Evolutionary conservation across 2,888 invertebrate species (phyloP).

Genomic region (Periphyllus acericola): DNA sequence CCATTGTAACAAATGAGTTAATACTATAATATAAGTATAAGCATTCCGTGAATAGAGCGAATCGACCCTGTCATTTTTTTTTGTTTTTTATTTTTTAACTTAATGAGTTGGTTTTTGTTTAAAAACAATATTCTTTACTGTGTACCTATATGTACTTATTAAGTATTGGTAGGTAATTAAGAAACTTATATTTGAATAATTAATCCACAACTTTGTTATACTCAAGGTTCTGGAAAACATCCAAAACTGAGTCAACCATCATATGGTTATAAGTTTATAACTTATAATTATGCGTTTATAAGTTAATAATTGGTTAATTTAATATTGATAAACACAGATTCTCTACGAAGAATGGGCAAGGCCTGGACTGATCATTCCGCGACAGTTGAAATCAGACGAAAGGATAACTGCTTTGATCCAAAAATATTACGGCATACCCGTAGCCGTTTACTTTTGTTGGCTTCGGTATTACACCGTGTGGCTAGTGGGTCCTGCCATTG

Average conservation of each 20-base stretch:
- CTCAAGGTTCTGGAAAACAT: not conserved
- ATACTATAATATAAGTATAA: too few relatives aligned
- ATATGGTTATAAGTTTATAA: not conserved
- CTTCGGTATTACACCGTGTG: slow-evolving; percentile 92
- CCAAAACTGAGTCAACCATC: not conserved
- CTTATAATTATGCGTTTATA: not conserved
- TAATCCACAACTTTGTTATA: not conserved
- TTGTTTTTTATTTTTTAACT: not conserved
- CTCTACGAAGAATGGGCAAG: slow-evolving; percentile 93
- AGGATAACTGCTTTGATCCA: slow-evolving; percentile 72
- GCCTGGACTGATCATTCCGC: slow-evolving; percentile 72
- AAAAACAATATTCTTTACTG: not conserved
- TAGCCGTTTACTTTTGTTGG: slow-evolving; percentile 92
- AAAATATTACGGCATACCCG: slow-evolving; percentile 92
- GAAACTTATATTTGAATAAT: not conserved
- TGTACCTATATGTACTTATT: not conserved
- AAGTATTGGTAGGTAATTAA: not conserved
- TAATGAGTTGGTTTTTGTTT: not conserved
- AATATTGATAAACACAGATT: slow-evolving; percentile 70
- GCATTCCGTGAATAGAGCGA: too few relatives aligned
- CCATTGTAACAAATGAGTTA: too few relatives aligned
- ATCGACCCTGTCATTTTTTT: too few relatives aligned
- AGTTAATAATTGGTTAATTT: not conserved
- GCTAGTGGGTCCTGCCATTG: slow-evolving; percentile 85
- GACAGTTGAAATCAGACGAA: slow-evolving; percentile 69